Evolutionary conservation across 2,888 invertebrate species (phyloP).

Genomic region (Hypomecis punctinalis): DNA sequence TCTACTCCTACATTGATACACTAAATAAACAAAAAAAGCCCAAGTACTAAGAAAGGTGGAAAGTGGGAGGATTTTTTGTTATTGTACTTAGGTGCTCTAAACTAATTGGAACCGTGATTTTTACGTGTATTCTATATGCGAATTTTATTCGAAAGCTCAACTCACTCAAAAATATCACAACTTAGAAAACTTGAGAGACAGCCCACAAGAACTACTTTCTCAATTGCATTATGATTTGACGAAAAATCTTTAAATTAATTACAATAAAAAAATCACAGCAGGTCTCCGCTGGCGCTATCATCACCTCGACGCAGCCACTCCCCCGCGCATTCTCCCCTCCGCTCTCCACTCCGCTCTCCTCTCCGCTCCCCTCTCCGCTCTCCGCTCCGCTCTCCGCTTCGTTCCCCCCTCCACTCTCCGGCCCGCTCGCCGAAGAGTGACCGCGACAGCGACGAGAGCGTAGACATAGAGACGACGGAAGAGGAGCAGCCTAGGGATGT

Average conservation of each 20-base stretch:
- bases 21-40: no score
- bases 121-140: no score
- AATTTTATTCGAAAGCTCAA: no score
- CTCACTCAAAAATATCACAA: no score
- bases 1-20: not conserved
- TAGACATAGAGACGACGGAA: constrained; percentile 95
- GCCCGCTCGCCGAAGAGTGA: constrained; percentile 79
- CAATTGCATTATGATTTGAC: no score
- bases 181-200: no score
- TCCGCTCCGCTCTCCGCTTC: constrained; percentile 58
- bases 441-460: constrained; percentile 91
- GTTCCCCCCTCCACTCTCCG: constrained; percentile 62
- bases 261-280: constrained; percentile 28
- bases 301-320: constrained; percentile 65
- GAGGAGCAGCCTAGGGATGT: constrained; percentile 85
- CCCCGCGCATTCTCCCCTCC: constrained; percentile 47
- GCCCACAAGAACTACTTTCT: no score
- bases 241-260: no score
- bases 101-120: no score
- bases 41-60: no score
- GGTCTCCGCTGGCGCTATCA: constrained; percentile 60
- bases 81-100: no score
- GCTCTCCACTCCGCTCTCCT: constrained; percentile 56
- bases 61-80: no score
- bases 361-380: constrained; percentile 61